These are phyloP conservation scores for Bathynomus jamesi DNA, from an alignment of 1,140 invertebrate species.

Conservation along the genomic window DNA sequence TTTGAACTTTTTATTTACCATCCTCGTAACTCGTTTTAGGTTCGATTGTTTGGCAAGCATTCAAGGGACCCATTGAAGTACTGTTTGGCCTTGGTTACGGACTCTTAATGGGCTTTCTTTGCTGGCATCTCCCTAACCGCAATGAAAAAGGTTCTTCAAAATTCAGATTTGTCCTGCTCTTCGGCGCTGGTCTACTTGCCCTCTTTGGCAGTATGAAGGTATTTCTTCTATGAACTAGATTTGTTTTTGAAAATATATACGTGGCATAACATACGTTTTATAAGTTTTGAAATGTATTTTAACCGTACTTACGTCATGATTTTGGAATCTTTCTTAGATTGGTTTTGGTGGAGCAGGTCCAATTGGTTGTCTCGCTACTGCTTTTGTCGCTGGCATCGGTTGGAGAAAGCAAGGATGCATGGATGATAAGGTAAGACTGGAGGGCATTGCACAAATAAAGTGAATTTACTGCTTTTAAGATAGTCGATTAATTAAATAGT, in stretches of 20 bases:
- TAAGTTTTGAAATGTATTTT: neutral
- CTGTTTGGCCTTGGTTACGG: constrained; percentile 37
- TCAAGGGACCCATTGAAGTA: constrained; percentile 41
- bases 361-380: neutral
- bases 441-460: too few relatives aligned
- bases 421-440: neutral
- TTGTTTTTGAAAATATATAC: constrained; percentile 19
- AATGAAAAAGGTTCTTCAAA: constrained; percentile 24
- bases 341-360: neutral
- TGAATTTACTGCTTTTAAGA: too few relatives aligned
- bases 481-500: too few relatives aligned
- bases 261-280: neutral
- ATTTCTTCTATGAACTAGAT: neutral
- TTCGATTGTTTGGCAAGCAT: constrained; percentile 7
- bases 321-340: neutral
- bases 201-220: constrained; percentile 47
- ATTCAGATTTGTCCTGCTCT: constrained; percentile 43
- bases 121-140: constrained; percentile 35
- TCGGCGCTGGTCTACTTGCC: constrained; percentile 44
- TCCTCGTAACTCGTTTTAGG: neutral
- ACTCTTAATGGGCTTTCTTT: constrained; percentile 29
- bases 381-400: constrained; percentile 10
- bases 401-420: neutral
- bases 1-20: neutral
- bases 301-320: neutral